These are phyloP conservation scores for Montipora cactus DNA, from an alignment of 64 coral and sea anemone genomes.

Conservation along the genomic window DNA sequence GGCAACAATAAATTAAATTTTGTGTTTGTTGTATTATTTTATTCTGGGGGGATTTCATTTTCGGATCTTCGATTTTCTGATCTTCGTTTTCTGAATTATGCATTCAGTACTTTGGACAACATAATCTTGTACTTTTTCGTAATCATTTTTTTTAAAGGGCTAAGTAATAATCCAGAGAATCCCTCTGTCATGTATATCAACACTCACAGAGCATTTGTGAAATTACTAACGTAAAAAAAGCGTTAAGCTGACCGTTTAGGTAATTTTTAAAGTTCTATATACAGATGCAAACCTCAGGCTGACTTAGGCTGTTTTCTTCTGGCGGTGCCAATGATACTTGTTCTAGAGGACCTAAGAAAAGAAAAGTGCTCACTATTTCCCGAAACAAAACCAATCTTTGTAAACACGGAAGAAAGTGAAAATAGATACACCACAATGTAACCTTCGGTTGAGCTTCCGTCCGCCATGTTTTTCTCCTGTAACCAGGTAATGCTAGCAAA, in stretches of 20 bases:
- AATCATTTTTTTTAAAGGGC: background rate
- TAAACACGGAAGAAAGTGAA: background rate
- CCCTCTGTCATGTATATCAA: background rate
- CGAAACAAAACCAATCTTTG: background rate
- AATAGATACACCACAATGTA: background rate
- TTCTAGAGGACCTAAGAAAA: slow-evolving; percentile 55
- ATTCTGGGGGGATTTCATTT: no score
- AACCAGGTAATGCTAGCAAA: slow-evolving; percentile 67
- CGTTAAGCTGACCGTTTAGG: background rate
- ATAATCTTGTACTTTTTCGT: background rate
- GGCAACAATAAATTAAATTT: no score
- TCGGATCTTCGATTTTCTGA: no score
- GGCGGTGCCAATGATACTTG: slow-evolving; percentile 59
- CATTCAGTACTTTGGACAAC: no score
- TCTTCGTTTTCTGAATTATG: no score
- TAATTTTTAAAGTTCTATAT: background rate
- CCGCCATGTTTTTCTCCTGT: slow-evolving; percentile 91
- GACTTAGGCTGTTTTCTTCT: slow-evolving; percentile 71
- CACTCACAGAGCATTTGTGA: background rate
- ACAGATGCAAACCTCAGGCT: slow-evolving; percentile 50
- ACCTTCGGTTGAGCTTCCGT: slow-evolving; percentile 39
- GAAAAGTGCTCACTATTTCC: background rate
- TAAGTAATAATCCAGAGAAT: background rate
- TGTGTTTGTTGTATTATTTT: no score
- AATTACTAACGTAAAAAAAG: background rate